These are phyloP conservation scores for Biston betularia DNA, from an alignment of 2,888 invertebrate genomes.

Conservation along the genomic window DNA sequence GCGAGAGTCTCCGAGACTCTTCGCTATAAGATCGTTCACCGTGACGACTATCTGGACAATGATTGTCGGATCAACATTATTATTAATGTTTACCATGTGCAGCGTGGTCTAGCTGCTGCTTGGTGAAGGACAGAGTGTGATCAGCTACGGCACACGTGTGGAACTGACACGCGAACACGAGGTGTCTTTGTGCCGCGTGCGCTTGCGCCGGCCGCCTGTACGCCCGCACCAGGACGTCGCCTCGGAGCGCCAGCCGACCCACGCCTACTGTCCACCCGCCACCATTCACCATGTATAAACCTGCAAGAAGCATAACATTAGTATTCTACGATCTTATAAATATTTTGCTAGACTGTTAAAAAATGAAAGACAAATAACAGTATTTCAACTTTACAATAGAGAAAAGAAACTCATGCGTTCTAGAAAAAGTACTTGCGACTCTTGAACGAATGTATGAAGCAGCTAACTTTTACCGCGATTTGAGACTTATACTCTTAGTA, in stretches of 20 bases:
- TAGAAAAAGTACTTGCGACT: too few species aligned
- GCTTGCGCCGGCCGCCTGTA: slow-evolving; percentile 89
- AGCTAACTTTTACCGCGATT: too few species aligned
- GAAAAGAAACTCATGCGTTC: too few species aligned
- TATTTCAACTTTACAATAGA: too few species aligned
- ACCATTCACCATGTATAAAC: slow-evolving; percentile 90
- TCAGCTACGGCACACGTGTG: slow-evolving; percentile 97
- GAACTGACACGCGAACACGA: slow-evolving; percentile 96
- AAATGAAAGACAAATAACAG: too few species aligned
- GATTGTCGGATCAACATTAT: too few species aligned
- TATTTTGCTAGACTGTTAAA: too few species aligned
- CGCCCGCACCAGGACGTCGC: slow-evolving; percentile 96
- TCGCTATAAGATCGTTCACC: too few species aligned
- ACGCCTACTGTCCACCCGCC: slow-evolving; percentile 88
- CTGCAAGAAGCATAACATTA: slow-evolving; percentile 60
- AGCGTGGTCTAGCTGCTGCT: slow-evolving; percentile 95
- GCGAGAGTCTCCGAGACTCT: too few species aligned
- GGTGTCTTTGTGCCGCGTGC: slow-evolving; percentile 84
- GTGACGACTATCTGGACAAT: too few species aligned
- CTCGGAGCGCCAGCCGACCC: slow-evolving; percentile 89
- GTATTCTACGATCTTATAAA: background rate
- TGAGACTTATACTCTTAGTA: too few species aligned
- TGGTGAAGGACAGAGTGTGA: slow-evolving; percentile 93
- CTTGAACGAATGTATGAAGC: too few species aligned
- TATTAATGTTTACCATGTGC: slow-evolving; percentile 88